Conservation (phyloP, 2,113 vertebrate genomes). For the Nibea coibor region DNA sequence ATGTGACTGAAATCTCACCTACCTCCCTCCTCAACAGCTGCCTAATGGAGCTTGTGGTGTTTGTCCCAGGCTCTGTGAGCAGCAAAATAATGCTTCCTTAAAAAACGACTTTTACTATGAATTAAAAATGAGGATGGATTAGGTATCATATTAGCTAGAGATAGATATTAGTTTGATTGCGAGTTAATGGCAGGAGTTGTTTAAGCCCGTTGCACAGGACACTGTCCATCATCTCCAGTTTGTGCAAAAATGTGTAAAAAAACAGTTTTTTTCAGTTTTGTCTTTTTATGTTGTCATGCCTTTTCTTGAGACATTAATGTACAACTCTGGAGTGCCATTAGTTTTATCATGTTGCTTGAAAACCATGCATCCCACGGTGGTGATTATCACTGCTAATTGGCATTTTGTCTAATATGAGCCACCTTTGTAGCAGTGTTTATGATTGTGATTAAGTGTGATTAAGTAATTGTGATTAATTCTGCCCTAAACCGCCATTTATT, state of each 20-base stretch:
- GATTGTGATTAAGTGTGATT: constrained; percentile 38
- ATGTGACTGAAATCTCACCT: background rate
- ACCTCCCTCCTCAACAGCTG: too few relatives aligned
- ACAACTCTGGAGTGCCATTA: background rate
- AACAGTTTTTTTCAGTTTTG: too few relatives aligned
- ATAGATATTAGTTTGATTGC: background rate
- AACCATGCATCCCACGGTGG: constrained; percentile 6
- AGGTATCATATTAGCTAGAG: too few relatives aligned
- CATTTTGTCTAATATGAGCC: constrained; percentile 39
- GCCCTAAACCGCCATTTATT: constrained; percentile 42
- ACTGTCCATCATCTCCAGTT: background rate
- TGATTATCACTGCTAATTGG: constrained; percentile 30
- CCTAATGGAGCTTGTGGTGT: background rate
- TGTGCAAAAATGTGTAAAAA: too few relatives aligned
- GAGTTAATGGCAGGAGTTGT: background rate
- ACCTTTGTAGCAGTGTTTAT: constrained; percentile 44
- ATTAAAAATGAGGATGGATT: background rate
- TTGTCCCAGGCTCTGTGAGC: background rate
- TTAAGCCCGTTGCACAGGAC: background rate
- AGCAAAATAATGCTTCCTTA: background rate
- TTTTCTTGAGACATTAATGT: background rate
- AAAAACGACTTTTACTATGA: background rate
- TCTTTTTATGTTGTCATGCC: background rate
- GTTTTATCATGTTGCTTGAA: constrained; percentile 6
- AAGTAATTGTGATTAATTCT: constrained; percentile 43